Percentiles rank a stretch among this genome's conserved stretches.
Conservation (phyloP, 2,113 vertebrate genomes). For the Axis porcinus region DNA sequence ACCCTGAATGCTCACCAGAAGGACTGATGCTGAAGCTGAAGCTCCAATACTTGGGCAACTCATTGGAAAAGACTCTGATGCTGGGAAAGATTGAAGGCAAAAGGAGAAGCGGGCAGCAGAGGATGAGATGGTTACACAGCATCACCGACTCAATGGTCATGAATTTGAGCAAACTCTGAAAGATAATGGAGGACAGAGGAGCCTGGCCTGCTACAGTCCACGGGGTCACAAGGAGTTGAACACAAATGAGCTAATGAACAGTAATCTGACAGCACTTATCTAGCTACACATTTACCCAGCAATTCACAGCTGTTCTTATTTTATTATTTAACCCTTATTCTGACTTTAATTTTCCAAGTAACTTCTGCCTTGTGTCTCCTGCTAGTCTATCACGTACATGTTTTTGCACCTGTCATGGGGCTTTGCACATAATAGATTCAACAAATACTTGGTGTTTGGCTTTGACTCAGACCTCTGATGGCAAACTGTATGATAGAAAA, state of each 20-base stretch:
- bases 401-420: not conserved
- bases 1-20: not conserved
- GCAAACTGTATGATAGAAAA: not conserved
- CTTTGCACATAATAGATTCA: conserved; percentile 4
- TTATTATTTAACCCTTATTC: not conserved
- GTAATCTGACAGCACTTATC: not conserved
- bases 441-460: not conserved
- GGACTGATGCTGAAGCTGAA: not conserved
- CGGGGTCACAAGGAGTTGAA: not conserved
- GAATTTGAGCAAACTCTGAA: not conserved
- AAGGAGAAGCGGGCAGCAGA: not conserved
- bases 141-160: not conserved
- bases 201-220: not conserved
- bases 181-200: not conserved
- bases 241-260: not conserved
- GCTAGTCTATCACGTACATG: not conserved
- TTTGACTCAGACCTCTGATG: conserved; percentile 36
- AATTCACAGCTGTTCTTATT: not conserved
- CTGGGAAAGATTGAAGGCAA: not conserved
- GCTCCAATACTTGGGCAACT: not conserved
- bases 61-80: not conserved
- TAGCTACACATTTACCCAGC: not conserved
- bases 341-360: not conserved
- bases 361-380: not conserved
- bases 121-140: not conserved